A percentile compares a stretch with the other conserved stretches of the same genome.
These are phyloP conservation scores for Apolygus lucorum DNA, from an alignment of 1,140 invertebrate species.

Conservation along the genomic window DNA sequence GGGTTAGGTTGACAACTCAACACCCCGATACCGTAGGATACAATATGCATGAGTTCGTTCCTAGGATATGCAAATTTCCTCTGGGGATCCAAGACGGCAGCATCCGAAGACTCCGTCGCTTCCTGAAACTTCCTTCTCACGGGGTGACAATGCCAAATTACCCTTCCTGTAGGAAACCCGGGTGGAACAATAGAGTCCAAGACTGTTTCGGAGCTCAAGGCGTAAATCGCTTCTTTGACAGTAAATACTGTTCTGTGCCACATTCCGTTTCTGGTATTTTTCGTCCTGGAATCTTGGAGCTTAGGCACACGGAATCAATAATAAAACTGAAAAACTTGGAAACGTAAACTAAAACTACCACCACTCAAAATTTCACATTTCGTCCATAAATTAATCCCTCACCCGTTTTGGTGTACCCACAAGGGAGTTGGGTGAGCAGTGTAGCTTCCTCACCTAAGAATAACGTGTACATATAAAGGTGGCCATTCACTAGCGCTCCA, in stretches of 20 bases:
- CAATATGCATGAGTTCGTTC: neutral
- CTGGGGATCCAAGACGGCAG: neutral
- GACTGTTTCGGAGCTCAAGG: neutral
- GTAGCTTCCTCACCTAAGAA: no score
- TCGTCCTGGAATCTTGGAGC: no score
- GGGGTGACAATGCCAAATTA: neutral
- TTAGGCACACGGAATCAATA: no score
- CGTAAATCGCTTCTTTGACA: neutral
- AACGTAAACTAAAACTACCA: no score
- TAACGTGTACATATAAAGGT: no score
- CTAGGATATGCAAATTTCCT: neutral
- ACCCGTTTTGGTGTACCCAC: no score
- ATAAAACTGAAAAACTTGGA: neutral
- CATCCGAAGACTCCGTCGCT: neutral
- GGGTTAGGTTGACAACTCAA: neutral
- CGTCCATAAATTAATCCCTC: no score
- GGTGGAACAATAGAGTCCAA: no score
- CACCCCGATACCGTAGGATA: neutral
- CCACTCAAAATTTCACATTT: no score
- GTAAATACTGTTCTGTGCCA: neutral
- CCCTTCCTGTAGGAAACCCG: neutral
- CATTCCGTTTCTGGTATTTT: no score
- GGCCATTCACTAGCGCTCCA: no score
- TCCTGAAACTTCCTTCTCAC: neutral
- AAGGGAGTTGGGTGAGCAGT: no score